Evolutionary conservation across 2,113 vertebrate genomes (phyloP).

Genomic region (Cranoglanis bouderius): DNA sequence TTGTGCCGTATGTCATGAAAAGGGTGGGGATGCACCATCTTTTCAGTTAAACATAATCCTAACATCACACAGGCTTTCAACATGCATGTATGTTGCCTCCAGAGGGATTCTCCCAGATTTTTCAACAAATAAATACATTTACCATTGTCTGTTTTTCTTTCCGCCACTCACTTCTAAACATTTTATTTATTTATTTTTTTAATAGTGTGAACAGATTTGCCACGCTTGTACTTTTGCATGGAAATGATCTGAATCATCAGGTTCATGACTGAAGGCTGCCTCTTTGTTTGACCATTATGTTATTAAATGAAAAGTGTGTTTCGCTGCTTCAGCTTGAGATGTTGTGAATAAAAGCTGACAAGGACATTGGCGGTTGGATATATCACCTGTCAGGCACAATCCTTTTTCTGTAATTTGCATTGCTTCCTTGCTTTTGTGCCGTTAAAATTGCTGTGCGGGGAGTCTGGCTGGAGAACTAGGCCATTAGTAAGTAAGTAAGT

Average conservation of each 20-base stretch:
- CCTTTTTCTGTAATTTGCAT: conserved; percentile 32
- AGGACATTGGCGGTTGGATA: not conserved
- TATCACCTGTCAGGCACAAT: conserved; percentile 37
- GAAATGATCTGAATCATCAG: not conserved
- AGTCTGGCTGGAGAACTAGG: conserved; percentile 70
- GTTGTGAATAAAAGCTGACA: not conserved
- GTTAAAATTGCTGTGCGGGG: conserved; percentile 49
- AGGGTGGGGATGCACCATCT: conserved; percentile 54
- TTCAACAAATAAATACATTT: conserved; percentile 19
- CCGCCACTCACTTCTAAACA: not conserved
- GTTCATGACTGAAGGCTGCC: not conserved
- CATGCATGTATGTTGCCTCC: conserved; percentile 52
- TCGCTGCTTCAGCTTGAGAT: not conserved
- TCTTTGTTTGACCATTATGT: conserved; percentile 1
- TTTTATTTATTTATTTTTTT: not conserved
- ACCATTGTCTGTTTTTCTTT: not conserved
- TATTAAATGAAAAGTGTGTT: conserved; percentile 20
- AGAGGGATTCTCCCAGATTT: conserved; percentile 54
- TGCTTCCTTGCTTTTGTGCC: conserved; percentile 37
- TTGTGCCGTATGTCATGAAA: conserved; percentile 32
- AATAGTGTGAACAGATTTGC: not conserved
- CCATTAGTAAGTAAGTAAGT: conserved; percentile 73
- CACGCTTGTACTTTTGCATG: not conserved
- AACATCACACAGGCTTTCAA: conserved; percentile 73
- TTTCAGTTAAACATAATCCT: conserved; percentile 72